Percentiles rank a stretch among this genome's conserved stretches.
Conservation (phyloP, 1,140 invertebrate genomes). For the Sipha flava region DNA sequence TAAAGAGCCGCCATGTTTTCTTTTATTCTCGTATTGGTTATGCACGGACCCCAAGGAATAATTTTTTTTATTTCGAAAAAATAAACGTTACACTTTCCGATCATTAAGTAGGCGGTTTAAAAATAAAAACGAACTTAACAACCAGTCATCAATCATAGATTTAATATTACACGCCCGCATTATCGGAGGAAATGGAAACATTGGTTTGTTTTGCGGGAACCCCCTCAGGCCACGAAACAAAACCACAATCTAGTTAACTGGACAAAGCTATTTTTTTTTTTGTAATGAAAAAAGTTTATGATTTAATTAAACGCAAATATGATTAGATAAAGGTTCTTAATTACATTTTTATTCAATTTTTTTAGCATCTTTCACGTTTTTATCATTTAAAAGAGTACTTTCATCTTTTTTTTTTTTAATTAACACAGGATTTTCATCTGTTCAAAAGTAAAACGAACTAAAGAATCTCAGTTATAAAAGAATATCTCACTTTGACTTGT, state of each 20-base stretch:
- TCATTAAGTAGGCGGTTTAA: slow-evolving; percentile 8
- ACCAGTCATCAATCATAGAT: slow-evolving; percentile 6
- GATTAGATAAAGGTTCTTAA: slow-evolving; percentile 19
- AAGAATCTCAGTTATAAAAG: neutral
- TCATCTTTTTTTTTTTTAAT: neutral
- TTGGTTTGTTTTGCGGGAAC: slow-evolving; percentile 1
- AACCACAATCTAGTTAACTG: slow-evolving; percentile 9
- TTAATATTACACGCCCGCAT: slow-evolving; percentile 13
- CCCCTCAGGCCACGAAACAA: neutral
- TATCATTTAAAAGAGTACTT: neutral
- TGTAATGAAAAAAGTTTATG: neutral
- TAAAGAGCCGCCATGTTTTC: neutral
- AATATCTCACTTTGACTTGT: neutral
- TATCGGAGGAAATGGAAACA: neutral
- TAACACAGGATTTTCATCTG: neutral
- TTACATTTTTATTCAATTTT: slow-evolving; percentile 12
- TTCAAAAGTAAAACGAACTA: neutral
- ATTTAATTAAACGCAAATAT: slow-evolving; percentile 12
- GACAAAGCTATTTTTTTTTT: neutral
- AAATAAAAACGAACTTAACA: slow-evolving; percentile 26
- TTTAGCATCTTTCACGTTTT: neutral
- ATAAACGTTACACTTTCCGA: neutral
- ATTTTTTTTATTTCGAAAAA: slow-evolving; percentile 1
- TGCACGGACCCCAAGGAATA: neutral
- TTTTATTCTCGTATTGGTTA: neutral